Percentiles rank a stretch among this genome's conserved stretches.
These are phyloP conservation scores for Pitta sordida DNA, from an alignment of 2,113 vertebrate genomes.

Conservation along the genomic window DNA sequence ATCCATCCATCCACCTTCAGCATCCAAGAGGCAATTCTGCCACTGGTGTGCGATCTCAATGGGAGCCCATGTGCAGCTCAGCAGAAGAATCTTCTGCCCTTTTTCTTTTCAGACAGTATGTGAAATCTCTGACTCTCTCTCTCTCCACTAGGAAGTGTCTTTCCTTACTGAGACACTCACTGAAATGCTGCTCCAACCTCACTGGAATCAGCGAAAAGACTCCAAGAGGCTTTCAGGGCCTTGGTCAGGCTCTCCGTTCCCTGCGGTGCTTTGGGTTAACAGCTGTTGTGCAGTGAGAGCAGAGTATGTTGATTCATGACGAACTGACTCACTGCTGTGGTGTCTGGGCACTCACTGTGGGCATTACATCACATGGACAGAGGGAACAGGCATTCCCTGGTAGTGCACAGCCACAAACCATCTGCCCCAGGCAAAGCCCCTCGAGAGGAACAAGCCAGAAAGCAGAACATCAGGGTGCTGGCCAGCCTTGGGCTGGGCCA, in stretches of 20 bases:
- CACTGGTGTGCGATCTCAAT: neutral
- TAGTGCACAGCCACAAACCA: neutral
- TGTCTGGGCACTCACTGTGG: conserved; percentile 19
- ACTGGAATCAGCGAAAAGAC: neutral
- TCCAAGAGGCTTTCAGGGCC: neutral
- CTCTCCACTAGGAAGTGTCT: neutral
- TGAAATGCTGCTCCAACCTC: neutral
- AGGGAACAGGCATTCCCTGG: neutral
- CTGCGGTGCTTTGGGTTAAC: neutral
- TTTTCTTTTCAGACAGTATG: neutral
- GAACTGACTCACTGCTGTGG: conserved; percentile 28
- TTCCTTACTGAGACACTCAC: neutral
- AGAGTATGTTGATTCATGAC: neutral
- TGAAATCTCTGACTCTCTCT: neutral
- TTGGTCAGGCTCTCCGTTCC: neutral
- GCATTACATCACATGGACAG: neutral
- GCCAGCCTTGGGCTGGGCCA: neutral
- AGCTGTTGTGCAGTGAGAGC: neutral
- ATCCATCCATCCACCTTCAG: neutral
- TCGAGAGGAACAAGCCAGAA: neutral
- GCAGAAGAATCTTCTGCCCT: neutral
- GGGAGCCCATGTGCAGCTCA: neutral
- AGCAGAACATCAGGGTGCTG: neutral
- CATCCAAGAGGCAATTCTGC: neutral
- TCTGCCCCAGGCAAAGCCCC: neutral